Conservation (phyloP, 2,797 vertebrate genomes). For the Borostomias antarcticus region DNA sequence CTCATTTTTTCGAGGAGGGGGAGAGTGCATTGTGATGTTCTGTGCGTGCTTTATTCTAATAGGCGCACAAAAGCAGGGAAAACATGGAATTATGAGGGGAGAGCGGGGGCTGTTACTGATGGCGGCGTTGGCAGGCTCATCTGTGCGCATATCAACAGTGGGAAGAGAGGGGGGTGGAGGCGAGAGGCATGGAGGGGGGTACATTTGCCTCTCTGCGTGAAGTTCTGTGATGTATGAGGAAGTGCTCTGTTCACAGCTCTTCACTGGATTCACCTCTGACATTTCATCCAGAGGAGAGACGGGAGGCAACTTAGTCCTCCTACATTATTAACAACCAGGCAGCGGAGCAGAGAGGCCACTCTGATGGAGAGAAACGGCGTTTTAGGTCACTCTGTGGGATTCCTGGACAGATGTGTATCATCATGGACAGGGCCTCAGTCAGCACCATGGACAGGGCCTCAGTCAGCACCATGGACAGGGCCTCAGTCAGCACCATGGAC, state of each 20-base stretch:
- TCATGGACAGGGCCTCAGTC: no score
- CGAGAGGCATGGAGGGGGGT: neutral
- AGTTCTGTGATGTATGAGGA: slow-evolving; percentile 27
- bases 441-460: no score
- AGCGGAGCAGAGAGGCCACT: slow-evolving; percentile 22
- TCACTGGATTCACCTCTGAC: slow-evolving; percentile 60
- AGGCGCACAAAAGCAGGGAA: slow-evolving; percentile 3
- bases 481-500: no score
- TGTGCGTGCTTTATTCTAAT: slow-evolving; percentile 7
- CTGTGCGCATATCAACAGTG: slow-evolving; percentile 18
- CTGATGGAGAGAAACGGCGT: slow-evolving; percentile 24
- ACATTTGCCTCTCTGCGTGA: neutral
- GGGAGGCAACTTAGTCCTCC: slow-evolving; percentile 58
- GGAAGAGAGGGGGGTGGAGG: neutral
- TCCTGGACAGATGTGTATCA: neutral
- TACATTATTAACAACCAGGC: slow-evolving; percentile 64
- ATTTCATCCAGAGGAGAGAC: slow-evolving; percentile 60
- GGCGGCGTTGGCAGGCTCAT: slow-evolving; percentile 5
- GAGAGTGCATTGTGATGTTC: slow-evolving; percentile 2
- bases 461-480: no score
- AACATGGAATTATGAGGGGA: slow-evolving; percentile 14
- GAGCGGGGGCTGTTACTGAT: slow-evolving; percentile 5
- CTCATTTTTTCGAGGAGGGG: slow-evolving; percentile 13
- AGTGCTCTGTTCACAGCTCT: slow-evolving; percentile 40
- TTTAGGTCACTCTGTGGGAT: slow-evolving; percentile 11